phyloP scores from a whole-genome alignment of 2,888 invertebrate species.

The Colostygia pectinataria region DNA sequence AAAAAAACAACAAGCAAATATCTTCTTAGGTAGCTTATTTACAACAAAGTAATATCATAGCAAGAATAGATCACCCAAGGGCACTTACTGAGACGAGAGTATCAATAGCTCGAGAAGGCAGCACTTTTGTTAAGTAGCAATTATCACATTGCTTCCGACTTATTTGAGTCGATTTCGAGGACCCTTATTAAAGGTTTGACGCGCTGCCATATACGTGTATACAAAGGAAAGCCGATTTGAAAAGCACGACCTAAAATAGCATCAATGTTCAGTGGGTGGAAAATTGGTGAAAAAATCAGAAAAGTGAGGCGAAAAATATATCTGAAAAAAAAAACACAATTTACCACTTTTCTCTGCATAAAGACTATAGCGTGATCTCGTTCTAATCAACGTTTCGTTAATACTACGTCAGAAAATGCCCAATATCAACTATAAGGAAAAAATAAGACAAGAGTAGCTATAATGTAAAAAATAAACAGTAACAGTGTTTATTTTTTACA shows the following conservation, averaged over 20 bases:
- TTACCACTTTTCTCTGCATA: too few species aligned
- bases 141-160: conserved; percentile 64
- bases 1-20: background rate
- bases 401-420: too few species aligned
- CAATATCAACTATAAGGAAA: too few species aligned
- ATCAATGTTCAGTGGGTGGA: background rate
- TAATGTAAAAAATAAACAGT: too few species aligned
- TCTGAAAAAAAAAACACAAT: too few species aligned
- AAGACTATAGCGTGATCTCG: too few species aligned
- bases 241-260: background rate
- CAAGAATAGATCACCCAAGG: conserved; percentile 19
- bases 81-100: conserved; percentile 4
- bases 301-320: background rate
- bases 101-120: conserved; percentile 25
- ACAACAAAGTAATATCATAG: conserved; percentile 5
- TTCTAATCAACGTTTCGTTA: too few species aligned
- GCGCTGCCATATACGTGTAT: conserved; percentile 46
- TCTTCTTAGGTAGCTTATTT: conserved; percentile 9
- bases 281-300: conserved; percentile 2
- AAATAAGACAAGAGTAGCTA: too few species aligned
- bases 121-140: conserved; percentile 41
- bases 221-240: conserved; percentile 24
- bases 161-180: conserved; percentile 56
- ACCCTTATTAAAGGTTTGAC: conserved; percentile 50
- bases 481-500: too few species aligned